These are phyloP conservation scores for Phyllostomus discolor DNA, from an alignment of 2,113 vertebrate species.

Conservation along the genomic window DNA sequence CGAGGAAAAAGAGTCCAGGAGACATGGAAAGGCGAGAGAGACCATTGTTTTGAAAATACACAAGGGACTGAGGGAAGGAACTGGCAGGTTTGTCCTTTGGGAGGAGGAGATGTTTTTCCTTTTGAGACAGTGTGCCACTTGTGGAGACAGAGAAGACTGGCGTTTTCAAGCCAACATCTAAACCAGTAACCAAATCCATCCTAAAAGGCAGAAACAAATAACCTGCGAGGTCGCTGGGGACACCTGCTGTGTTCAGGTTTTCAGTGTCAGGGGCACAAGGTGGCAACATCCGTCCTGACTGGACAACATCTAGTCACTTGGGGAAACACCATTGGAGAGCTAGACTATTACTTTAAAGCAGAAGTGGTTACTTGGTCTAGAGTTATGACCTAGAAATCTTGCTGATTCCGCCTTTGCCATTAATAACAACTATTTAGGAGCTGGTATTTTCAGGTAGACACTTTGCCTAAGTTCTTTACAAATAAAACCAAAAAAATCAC, in stretches of 20 bases:
- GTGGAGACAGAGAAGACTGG: not conserved
- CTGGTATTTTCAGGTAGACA: not conserved
- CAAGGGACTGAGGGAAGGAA: not conserved
- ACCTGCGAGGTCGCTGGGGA: not conserved
- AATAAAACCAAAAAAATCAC: not conserved
- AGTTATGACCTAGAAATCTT: not conserved
- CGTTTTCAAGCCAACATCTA: not conserved
- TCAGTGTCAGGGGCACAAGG: not conserved
- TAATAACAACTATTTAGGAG: not conserved
- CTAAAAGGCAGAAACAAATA: not conserved
- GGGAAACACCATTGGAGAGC: not conserved
- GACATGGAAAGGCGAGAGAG: not conserved
- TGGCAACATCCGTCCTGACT: not conserved
- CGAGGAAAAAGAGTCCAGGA: not conserved
- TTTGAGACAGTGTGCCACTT: not conserved
- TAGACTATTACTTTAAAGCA: not conserved
- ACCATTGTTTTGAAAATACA: not conserved
- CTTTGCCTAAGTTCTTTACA: slow-evolving; percentile 13
- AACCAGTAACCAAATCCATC: not conserved
- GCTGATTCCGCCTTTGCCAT: slow-evolving; percentile 26
- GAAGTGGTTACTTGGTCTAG: not conserved
- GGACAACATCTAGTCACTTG: not conserved
- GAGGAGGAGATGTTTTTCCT: not conserved
- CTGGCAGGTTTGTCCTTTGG: not conserved
- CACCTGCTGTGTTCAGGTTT: not conserved